Conservation (phyloP, 2,113 vertebrate species). For the Aplodontia rufa region DNA sequence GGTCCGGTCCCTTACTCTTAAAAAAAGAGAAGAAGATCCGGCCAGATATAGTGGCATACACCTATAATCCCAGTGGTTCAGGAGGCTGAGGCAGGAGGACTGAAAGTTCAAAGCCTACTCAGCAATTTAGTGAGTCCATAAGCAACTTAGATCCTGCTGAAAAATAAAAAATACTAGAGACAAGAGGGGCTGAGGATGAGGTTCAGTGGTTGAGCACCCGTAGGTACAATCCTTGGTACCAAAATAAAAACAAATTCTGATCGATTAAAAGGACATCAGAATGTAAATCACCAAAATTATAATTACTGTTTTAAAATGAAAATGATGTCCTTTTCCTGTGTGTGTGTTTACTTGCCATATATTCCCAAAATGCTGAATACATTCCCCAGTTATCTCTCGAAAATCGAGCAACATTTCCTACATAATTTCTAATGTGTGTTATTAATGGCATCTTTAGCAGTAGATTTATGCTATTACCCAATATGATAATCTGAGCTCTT, state of each 20-base stretch:
- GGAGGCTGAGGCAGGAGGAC: no score
- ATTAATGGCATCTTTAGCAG: not conserved
- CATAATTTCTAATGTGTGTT: not conserved
- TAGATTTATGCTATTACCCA: not conserved
- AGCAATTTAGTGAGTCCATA: no score
- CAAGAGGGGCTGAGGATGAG: no score
- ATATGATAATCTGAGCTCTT: not conserved
- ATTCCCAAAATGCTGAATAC: not conserved
- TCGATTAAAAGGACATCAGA: not conserved
- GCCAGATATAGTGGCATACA: no score
- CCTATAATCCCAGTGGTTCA: no score
- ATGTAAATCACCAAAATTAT: not conserved
- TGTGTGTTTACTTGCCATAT: not conserved
- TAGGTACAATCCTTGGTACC: no score
- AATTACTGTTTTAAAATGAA: not conserved
- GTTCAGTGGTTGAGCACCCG: no score
- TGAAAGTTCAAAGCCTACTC: no score
- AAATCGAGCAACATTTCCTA: not conserved
- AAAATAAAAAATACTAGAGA: no score
- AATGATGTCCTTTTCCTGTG: not conserved
- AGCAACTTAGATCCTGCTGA: no score
- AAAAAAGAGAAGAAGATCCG: no score
- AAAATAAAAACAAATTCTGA: not conserved
- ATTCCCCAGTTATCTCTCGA: not conserved
- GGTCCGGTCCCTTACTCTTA: no score